Evolutionary conservation across 1,140 invertebrate species (phyloP).

Genomic region (Ips typographus): DNA sequence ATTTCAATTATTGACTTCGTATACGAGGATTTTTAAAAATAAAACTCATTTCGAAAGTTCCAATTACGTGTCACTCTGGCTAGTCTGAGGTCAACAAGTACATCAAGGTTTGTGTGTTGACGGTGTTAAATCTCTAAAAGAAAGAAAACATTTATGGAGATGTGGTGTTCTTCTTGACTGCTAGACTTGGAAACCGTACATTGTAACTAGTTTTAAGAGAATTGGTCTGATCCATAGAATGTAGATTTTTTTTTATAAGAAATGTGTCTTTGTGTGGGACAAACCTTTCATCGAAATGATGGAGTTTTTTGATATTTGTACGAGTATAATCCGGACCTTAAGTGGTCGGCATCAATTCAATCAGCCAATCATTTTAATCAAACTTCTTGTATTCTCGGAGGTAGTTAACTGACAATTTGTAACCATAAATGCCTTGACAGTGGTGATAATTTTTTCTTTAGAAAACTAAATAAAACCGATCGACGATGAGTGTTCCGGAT

Average conservation of each 20-base stretch:
- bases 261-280: constrained; percentile 30
- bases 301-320: constrained; percentile 34
- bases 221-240: constrained; percentile 51
- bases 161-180: constrained; percentile 3
- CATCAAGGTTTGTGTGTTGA: constrained; percentile 4
- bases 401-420: too few species aligned
- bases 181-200: neutral
- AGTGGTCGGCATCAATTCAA: neutral
- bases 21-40: too few species aligned
- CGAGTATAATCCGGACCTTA: constrained; percentile 13
- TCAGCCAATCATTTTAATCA: too few species aligned
- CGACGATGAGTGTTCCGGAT: constrained; percentile 21
- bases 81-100: neutral
- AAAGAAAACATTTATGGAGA: neutral
- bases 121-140: neutral
- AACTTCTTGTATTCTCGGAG: too few species aligned
- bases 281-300: constrained; percentile 25
- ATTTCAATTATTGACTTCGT: too few species aligned
- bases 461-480: neutral
- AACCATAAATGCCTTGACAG: too few species aligned
- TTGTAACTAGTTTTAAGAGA: constrained; percentile 16
- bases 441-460: too few species aligned
- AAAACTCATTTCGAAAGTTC: too few species aligned
- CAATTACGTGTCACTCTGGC: too few species aligned
- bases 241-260: constrained; percentile 48